These are phyloP conservation scores for Gila orcuttii DNA, from an alignment of 2,113 vertebrate genomes.

Conservation along the genomic window DNA sequence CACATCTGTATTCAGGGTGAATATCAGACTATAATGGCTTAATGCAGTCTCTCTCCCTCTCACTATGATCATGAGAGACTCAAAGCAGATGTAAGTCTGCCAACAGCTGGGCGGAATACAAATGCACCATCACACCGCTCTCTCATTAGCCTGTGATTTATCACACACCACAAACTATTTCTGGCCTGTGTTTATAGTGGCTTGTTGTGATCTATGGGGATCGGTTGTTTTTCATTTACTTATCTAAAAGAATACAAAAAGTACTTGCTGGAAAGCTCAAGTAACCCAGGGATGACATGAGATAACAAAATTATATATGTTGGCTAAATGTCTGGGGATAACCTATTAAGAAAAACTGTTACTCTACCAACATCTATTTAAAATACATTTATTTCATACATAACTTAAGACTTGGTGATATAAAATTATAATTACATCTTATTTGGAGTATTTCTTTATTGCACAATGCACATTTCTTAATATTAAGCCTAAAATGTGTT, in stretches of 20 bases:
- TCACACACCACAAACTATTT: slow-evolving; percentile 46
- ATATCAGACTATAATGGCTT: slow-evolving; percentile 18
- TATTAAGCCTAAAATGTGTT: no score
- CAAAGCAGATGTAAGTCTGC: slow-evolving; percentile 29
- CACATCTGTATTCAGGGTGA: slow-evolving; percentile 38
- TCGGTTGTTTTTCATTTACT: slow-evolving; percentile 41
- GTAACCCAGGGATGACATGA: slow-evolving; percentile 6
- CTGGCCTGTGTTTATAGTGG: slow-evolving; percentile 14
- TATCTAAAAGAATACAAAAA: slow-evolving; percentile 9
- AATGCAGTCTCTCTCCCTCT: slow-evolving; percentile 37
- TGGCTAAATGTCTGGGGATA: slow-evolving; percentile 17
- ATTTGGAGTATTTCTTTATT: no score
- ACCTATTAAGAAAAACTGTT: no score
- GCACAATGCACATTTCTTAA: no score
- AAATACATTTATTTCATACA: no score
- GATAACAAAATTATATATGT: slow-evolving; percentile 4
- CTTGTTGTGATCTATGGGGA: slow-evolving; percentile 36
- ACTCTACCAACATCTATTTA: no score
- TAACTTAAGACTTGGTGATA: no score
- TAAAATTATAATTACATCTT: no score
- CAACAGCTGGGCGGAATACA: slow-evolving; percentile 40
- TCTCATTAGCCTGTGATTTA: slow-evolving; percentile 51
- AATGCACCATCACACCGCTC: slow-evolving; percentile 16
- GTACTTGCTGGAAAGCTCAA: neutral
- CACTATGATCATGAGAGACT: slow-evolving; percentile 29